Base-by-base conservation (phyloP, 2,888 invertebrate genomes). In the Drosophila subquinaria region DNA sequence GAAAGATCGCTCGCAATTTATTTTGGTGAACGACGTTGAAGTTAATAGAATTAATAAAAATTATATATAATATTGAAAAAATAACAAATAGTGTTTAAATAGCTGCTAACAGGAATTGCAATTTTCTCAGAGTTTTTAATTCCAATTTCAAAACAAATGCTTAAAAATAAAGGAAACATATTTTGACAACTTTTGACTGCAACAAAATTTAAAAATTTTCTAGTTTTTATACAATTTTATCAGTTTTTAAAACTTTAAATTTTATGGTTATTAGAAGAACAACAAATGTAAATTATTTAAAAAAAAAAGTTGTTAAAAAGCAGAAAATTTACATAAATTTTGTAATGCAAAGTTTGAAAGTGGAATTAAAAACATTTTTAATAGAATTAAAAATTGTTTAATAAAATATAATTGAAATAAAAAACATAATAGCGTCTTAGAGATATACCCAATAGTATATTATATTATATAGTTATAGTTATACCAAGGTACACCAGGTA, bases 401-500 rank as follows among this genome's bases (percentile, higher is more conserved):
- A 30, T 33, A 20, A 35, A 55, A 68, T 45, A 68, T 43, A n/a
- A 59, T 55, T 57, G 45, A 48, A 35, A 55, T 36, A 62, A 38
- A 38, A 52, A 76, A 50, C 30, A 68, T 47, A 56, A 61, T 79
- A 76, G 76, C 79, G 62, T 76, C 69, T 80, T 60, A 48, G 13
- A 62, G 56, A 59, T 67, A 80, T 77, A 72, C 72, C 64, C 61
- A 57, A 40, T 59, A 15, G 65, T 57, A 60, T 48, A 40, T 36
- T 42, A 35, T 38, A 38, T 11, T 38, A 13, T 36, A 36, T 45
- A 27, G 27, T 27, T 27, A 51, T 43, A 55, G 61, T 38, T 38
- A 63, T 67, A 67, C 63, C 60, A 73, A 68, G 61, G 59, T 45
- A 73, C 35, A 65, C 11, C 66, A 76, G 74, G 76, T 76, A 76